Evolutionary conservation across 2,888 invertebrate genomes (phyloP).

Genomic region (Bembecia ichneumoniformis): DNA sequence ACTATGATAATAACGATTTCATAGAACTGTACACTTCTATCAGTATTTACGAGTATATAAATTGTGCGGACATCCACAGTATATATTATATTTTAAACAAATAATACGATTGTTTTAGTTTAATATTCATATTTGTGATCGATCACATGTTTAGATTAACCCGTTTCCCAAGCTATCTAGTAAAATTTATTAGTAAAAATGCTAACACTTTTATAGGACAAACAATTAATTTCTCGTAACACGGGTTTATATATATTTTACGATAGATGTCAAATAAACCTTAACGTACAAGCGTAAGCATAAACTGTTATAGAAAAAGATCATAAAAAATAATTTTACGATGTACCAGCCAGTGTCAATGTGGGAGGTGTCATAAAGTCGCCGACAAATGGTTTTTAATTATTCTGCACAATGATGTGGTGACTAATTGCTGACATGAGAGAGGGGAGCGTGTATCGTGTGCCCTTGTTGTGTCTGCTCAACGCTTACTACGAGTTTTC

Average conservation of each 20-base stretch:
- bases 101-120: too few relatives aligned
- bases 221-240: neutral
- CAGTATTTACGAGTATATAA: too few relatives aligned
- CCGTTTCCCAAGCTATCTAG: too few relatives aligned
- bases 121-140: too few relatives aligned
- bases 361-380: constrained; percentile 1
- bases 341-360: neutral
- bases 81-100: too few relatives aligned
- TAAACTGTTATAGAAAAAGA: constrained; percentile 4
- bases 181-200: neutral
- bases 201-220: neutral
- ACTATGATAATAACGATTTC: too few relatives aligned
- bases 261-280: neutral
- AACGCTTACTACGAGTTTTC: neutral
- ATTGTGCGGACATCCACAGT: too few relatives aligned
- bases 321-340: constrained; percentile 16
- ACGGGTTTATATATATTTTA: neutral
- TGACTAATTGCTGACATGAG: constrained; percentile 41
- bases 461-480: neutral
- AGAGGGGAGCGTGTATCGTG: constrained; percentile 3
- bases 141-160: too few relatives aligned
- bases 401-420: constrained; percentile 35
- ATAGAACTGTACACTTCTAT: too few relatives aligned
- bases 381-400: constrained; percentile 34
- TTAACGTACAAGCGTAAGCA: neutral